These are phyloP conservation scores for Coelogynopora nodosa DNA, from an alignment of 2,888 invertebrate genomes.

Conservation along the genomic window DNA sequence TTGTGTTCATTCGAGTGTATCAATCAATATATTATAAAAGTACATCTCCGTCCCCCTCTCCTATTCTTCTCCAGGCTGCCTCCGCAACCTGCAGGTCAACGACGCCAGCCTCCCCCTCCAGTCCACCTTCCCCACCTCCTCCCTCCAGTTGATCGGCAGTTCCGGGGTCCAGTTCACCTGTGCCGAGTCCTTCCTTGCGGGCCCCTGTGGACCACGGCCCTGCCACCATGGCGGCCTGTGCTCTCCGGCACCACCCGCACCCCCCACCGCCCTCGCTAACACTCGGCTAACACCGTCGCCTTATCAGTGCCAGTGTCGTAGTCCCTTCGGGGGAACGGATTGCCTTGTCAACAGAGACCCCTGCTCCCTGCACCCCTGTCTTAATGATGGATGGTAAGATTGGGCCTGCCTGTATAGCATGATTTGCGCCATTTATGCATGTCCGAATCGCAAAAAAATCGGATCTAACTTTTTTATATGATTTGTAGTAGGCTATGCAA, in stretches of 20 bases:
- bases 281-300: background rate
- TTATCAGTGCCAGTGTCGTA: slow-evolving; percentile 84
- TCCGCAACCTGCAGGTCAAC: background rate
- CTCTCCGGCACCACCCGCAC: background rate
- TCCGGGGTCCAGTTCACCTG: slow-evolving; percentile 18
- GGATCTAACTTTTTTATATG: too few relatives aligned
- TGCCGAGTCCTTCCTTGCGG: background rate
- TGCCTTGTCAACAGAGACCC: slow-evolving; percentile 81
- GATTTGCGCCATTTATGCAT: too few relatives aligned
- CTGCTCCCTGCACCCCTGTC: slow-evolving; percentile 86
- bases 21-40: too few relatives aligned
- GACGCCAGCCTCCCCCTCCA: background rate
- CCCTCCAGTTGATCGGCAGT: background rate
- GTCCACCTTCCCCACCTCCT: background rate
- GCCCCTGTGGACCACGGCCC: background rate
- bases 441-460: too few relatives aligned
- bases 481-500: too few relatives aligned
- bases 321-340: slow-evolving; percentile 82
- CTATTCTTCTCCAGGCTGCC: background rate
- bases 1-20: too few relatives aligned
- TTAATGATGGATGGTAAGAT: slow-evolving; percentile 77
- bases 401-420: background rate
- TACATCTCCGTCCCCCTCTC: too few relatives aligned
- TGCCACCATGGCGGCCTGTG: background rate
- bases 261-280: background rate